Conservation (phyloP, 1,140 invertebrate species). For the Drosophila orena region DNA sequence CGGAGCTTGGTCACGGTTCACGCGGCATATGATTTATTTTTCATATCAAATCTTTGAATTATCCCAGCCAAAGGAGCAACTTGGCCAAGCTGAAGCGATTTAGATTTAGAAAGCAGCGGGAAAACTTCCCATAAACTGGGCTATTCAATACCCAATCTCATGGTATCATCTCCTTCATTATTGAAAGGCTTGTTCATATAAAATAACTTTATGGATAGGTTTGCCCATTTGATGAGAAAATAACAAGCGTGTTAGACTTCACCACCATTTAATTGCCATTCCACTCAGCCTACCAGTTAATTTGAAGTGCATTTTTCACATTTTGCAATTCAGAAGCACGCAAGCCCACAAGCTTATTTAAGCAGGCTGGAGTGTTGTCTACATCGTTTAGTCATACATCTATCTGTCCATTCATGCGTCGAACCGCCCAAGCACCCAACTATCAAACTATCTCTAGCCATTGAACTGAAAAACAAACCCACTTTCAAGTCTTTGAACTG, state of each 20-base stretch:
- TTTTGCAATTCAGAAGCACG: not conserved
- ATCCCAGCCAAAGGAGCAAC: slow-evolving; percentile 20
- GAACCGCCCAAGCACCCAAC: slow-evolving; percentile 8
- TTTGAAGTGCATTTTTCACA: slow-evolving; percentile 8
- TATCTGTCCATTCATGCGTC: slow-evolving; percentile 13
- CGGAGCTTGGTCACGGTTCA: slow-evolving; percentile 25
- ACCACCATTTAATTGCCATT: not conserved
- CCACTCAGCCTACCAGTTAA: slow-evolving; percentile 1
- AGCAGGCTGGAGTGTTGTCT: slow-evolving; percentile 6
- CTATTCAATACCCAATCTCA: not conserved
- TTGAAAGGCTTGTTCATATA: too few relatives aligned
- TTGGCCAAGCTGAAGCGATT: not conserved
- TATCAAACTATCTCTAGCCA: slow-evolving; percentile 13
- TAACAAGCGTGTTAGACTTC: too few relatives aligned
- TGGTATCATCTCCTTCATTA: too few relatives aligned
- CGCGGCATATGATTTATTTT: slow-evolving; percentile 75
- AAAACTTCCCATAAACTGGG: slow-evolving; percentile 3
- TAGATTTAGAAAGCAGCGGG: slow-evolving; percentile 7
- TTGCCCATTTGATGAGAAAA: too few relatives aligned
- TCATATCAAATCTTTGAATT: slow-evolving; percentile 72
- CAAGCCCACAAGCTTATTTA: not conserved
- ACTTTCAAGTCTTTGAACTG: slow-evolving; percentile 54
- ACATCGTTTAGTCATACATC: slow-evolving; percentile 43
- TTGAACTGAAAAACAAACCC: slow-evolving; percentile 71
- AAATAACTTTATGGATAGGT: too few relatives aligned